Evolutionary conservation across 2,888 invertebrate genomes (phyloP).

Genomic region (Chloromyia formosa): DNA sequence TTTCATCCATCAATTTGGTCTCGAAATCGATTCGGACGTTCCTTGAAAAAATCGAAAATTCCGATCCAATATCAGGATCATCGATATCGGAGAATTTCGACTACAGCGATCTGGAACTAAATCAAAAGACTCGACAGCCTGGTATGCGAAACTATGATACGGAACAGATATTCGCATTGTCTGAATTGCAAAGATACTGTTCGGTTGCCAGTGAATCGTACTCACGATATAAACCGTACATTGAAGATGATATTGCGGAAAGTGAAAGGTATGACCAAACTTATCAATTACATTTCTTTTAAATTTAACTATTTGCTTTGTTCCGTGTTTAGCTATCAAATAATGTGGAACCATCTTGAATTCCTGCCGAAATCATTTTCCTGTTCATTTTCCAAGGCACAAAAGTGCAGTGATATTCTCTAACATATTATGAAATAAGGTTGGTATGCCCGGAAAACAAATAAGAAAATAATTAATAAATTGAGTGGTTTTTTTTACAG

Average conservation of each 20-base stretch:
- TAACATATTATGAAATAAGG: constrained; percentile 16
- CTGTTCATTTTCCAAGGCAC: constrained; percentile 26
- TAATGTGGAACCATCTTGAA: constrained; percentile 33
- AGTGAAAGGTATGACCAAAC: constrained; percentile 59
- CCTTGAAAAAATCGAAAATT: constrained; percentile 57
- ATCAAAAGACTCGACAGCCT: constrained; percentile 57
- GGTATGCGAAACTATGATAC: constrained; percentile 60
- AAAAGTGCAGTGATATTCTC: constrained; percentile 41
- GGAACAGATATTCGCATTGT: constrained; percentile 61
- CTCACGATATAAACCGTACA: constrained; percentile 61
- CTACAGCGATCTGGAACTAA: constrained; percentile 58
- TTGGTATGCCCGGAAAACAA: too few species aligned
- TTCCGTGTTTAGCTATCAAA: constrained; percentile 21
- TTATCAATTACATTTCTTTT: neutral
- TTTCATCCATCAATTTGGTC: constrained; percentile 59
- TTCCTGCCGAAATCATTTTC: constrained; percentile 33
- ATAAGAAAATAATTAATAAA: too few species aligned
- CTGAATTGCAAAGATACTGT: constrained; percentile 63
- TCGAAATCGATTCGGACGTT: constrained; percentile 59
- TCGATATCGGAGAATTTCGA: constrained; percentile 57
- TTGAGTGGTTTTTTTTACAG: too few species aligned
- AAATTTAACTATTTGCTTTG: too few species aligned
- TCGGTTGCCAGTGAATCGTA: constrained; percentile 61
- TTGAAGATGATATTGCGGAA: constrained; percentile 60
- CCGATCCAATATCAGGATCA: constrained; percentile 59